These are phyloP conservation scores for Rhynchotus rufescens DNA, from an alignment of 2,797 vertebrate species.

Conservation along the genomic window DNA sequence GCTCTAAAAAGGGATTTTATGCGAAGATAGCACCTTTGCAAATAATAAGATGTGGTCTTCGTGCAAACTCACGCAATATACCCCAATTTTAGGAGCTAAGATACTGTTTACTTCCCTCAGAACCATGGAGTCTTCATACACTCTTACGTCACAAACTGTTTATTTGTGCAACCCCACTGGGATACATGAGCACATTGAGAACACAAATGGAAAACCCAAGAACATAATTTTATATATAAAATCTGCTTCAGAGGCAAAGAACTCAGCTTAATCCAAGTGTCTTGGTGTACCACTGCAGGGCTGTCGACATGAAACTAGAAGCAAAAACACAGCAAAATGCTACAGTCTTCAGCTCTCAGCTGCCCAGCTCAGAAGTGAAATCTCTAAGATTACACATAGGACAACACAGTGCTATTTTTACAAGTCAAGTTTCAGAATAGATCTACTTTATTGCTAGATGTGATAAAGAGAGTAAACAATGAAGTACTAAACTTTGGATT, in stretches of 20 bases:
- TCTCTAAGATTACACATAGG: background rate
- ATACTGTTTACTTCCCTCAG: background rate
- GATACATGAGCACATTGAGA: rapidly evolving
- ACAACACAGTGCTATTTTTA: background rate
- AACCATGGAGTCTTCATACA: background rate
- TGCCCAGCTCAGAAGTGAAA: background rate
- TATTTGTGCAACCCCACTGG: background rate
- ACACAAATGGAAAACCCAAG: background rate
- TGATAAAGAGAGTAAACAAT: background rate
- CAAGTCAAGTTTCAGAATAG: background rate
- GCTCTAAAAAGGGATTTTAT: background rate
- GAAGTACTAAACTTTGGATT: background rate
- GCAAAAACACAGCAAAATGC: background rate
- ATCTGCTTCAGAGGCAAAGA: background rate
- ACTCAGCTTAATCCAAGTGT: background rate
- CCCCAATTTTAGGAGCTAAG: background rate
- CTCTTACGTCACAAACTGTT: background rate
- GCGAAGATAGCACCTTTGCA: background rate
- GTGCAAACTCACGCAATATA: background rate
- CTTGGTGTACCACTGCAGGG: background rate
- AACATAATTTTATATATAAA: background rate
- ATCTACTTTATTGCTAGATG: background rate
- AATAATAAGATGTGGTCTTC: background rate
- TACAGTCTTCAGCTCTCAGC: background rate
- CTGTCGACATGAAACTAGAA: background rate